Base-by-base conservation (phyloP, 1,140 invertebrate genomes). In the Marisa cornuarietis region DNA sequence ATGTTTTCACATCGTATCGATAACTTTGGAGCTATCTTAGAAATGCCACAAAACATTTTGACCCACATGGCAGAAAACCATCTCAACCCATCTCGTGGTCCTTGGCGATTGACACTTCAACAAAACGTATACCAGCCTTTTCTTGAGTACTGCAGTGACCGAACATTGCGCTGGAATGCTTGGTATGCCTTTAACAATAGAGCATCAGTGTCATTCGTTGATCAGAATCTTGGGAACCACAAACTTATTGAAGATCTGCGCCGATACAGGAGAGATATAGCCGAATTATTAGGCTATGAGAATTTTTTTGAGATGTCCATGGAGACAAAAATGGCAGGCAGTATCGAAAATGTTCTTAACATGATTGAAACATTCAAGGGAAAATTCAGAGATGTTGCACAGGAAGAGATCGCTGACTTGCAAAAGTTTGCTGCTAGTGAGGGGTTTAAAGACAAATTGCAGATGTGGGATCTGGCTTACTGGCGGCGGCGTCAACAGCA, bases 251-350 rank as follows among this genome's bases (percentile, higher is more conserved):
- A 97, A 89, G 93, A 95, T 86, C 95, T 98, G 69, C 92, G 96
- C 61, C 88, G 85, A 61, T 87, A 93, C 68, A 92, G 93, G 92
- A 93, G 79, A 82, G 93, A 95, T 71, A 93, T 95, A 87, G 96
- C 96, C 0, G 92, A 94, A 85, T 82, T 95, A 31, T 91, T 98
- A 71, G 96, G 96, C 0, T 98, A 94, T 89, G 92, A 94, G 73
- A 94, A 92, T 79, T 98, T 93, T 91, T 94, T 93, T 0, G 94
- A 97, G 54, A 94, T 98, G 94, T 96, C 95, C 54, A 96, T 98
- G 96, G 94, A 96, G 92, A 97, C 96, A 0, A 98, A 98, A 93
- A 98, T 98, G 96, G 96, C 96, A 7, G 95, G 94, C 58, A 95
- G 90, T 83, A 90, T 97, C n/a, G 93, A 95, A 49, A 95, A 95